phyloP scores from a whole-genome alignment of 1,140 invertebrate genomes.

The Hyposmocoma kahamanoa region DNA sequence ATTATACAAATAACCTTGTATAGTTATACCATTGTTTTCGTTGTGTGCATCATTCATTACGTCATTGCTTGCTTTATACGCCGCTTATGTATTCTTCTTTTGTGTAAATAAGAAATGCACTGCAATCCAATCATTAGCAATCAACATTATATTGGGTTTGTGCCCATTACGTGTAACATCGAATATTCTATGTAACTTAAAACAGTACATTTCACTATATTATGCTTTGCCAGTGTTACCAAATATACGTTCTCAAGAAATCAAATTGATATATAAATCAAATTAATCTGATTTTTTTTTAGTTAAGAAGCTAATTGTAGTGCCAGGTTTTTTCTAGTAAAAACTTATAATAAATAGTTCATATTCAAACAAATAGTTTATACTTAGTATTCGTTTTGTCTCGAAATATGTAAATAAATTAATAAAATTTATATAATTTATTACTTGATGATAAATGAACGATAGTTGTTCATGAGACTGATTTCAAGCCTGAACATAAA shows the following conservation, averaged over 20 bases:
- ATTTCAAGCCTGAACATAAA: slow-evolving; percentile 2
- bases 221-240: too few species aligned
- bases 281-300: slow-evolving; percentile 4
- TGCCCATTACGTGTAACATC: too few species aligned
- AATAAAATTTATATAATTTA: slow-evolving; percentile 1
- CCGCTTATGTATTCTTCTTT: neutral
- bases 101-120: neutral
- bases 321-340: too few species aligned
- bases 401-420: neutral
- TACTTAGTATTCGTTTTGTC: neutral
- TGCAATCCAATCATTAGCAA: slow-evolving; percentile 7
- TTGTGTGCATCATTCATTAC: too few species aligned
- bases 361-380: neutral
- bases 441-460: slow-evolving; percentile 2
- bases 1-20: too few species aligned
- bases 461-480: neutral
- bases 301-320: too few species aligned
- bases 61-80: too few species aligned
- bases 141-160: slow-evolving; percentile 3
- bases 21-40: too few species aligned
- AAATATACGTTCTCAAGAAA: neutral
- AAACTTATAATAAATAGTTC: neutral
- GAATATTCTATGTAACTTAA: too few species aligned
- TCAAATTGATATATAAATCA: slow-evolving; percentile 1
- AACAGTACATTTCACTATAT: too few species aligned